Evolutionary conservation across 2,797 vertebrate species (phyloP).

Genomic region (Rhodeus uyekii): DNA sequence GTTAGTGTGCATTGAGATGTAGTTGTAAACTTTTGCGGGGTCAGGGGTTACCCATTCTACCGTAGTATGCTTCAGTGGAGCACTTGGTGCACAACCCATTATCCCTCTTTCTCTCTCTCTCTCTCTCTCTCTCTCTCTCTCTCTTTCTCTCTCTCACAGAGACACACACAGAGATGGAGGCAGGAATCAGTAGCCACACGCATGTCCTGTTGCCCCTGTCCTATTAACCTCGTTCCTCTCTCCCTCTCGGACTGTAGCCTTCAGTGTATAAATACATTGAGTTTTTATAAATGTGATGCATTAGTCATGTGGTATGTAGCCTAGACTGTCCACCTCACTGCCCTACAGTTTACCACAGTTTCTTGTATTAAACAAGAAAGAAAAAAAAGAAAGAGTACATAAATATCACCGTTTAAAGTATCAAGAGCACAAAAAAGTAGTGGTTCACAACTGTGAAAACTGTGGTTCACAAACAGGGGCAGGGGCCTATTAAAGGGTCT

Average conservation of each 20-base stretch:
- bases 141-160: too few species aligned
- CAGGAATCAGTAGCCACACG: neutral
- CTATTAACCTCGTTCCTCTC: neutral
- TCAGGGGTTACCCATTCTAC: constrained; percentile 11
- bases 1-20: constrained; percentile 11
- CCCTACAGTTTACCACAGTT: neutral
- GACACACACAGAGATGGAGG: neutral
- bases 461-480: too few species aligned
- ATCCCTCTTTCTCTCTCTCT: constrained; percentile 1
- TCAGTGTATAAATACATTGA: constrained; percentile 20
- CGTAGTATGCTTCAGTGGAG: constrained; percentile 33
- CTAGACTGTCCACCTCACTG: neutral
- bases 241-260: neutral
- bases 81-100: neutral
- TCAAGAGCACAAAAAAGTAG: too few species aligned
- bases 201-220: neutral
- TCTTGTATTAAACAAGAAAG: neutral
- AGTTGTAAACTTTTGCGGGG: constrained; percentile 16
- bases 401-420: too few species aligned
- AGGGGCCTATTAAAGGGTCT: too few species aligned
- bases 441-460: too few species aligned
- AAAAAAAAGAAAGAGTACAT: neutral
- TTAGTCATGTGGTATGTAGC: constrained; percentile 14
- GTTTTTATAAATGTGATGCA: constrained; percentile 10
- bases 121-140: neutral